Evolutionary conservation across 2,888 invertebrate species (phyloP), one percentile per base, ranked within the genome.

Genomic region (Cosmia pyralina): DNA sequence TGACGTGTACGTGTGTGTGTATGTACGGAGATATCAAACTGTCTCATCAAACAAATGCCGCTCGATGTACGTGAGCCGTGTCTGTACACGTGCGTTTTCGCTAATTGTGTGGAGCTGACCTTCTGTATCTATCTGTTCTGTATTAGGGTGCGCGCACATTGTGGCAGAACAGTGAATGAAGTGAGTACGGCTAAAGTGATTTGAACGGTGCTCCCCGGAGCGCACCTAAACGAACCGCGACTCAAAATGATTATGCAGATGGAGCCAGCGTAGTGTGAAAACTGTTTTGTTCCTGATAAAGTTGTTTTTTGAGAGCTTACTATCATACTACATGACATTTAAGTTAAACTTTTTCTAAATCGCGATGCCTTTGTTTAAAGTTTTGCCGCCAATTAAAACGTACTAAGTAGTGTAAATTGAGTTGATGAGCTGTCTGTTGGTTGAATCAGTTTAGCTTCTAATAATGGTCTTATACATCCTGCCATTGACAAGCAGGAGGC

Each of bases 141-240:
- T n/a, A 34, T 38, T 38, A 57, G 79, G 69, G 59, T 69, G 41
- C 13, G 41, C 60, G 34, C 38, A 82, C 44, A 81, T 46, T 69
- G 76, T n/a, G 55, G 63, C 17, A 50, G 81, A 53, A 53, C 52
- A 41, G 38, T 81, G 81, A 81, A 38, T 64, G 67, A 69, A 68
- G 53, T 63, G n/a, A n/a, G 59, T 55, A 34, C 48, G 15, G 19
- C 22, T 66, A 55, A 67, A 63, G 53, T 58, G 77, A 77, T 67
- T 77, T 77, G 57, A 55, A 53, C 38, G n/a, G 38, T 53, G 34
- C 62, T 38, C 60, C 59, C 73, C 44, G 52, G 55, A 73, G 73
- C 60, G 50, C 28, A 72, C 50, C 28, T 38, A 44, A 78, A 74
- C 38, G 53, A 68, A 75, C n/a, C 52, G 5, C 28, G 50, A 38